Evolutionary conservation across 2,797 vertebrate genomes (phyloP).

Genomic region (Eutrigla gurnardus): DNA sequence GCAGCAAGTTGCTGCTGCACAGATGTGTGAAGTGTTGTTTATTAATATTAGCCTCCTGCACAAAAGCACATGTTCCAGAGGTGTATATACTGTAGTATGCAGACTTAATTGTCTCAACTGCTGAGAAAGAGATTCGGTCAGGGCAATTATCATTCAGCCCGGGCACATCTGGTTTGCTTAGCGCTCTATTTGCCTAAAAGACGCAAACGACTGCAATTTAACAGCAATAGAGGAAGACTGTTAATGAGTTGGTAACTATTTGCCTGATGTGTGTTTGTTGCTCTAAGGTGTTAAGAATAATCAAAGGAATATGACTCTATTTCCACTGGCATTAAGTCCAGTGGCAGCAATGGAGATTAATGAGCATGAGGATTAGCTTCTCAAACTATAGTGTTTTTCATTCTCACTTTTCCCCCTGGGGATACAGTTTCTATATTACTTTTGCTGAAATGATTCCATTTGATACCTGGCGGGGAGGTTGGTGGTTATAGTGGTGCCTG

Average conservation of each 20-base stretch:
- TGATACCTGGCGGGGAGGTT: neutral
- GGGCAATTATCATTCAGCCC: conserved; percentile 72
- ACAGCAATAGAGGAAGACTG: conserved; percentile 60
- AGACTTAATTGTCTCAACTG: conserved; percentile 64
- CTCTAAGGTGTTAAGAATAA: conserved; percentile 66
- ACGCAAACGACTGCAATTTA: conserved; percentile 80
- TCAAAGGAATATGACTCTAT: conserved; percentile 63
- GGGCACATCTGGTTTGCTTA: conserved; percentile 66
- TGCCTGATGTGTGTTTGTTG: conserved; percentile 64
- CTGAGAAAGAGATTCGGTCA: conserved; percentile 72
- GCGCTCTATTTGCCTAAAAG: conserved; percentile 75
- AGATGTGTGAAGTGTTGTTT: conserved; percentile 11
- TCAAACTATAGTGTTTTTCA: conserved; percentile 39
- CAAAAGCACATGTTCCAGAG: conserved; percentile 21
- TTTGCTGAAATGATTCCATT: conserved; percentile 14
- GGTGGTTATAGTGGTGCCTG: conserved; percentile 6
- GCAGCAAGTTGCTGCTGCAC: neutral
- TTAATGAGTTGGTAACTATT: conserved; percentile 73
- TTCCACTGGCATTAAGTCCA: conserved; percentile 59
- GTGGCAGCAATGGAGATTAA: conserved; percentile 72
- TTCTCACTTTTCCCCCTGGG: conserved; percentile 7
- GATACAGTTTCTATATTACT: conserved; percentile 23
- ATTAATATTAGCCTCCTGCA: conserved; percentile 28
- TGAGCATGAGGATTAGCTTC: conserved; percentile 52
- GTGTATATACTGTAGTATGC: conserved; percentile 21